Percentiles rank a stretch among this genome's conserved stretches.
These are phyloP conservation scores for Dromococcyx pavoninus DNA, from an alignment of 2,797 vertebrate species.

Conservation along the genomic window DNA sequence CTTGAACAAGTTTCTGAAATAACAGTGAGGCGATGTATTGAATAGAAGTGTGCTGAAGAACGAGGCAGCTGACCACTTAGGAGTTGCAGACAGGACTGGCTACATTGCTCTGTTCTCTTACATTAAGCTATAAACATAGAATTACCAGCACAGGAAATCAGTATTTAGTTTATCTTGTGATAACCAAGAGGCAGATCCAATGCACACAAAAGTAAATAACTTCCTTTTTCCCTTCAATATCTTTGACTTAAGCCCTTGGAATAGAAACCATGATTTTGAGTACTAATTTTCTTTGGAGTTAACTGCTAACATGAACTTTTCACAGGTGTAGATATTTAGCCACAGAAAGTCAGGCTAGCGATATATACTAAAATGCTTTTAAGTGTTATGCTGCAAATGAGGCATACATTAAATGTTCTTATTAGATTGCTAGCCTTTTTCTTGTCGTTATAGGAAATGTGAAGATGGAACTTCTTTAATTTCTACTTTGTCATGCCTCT, in stretches of 20 bases:
- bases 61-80: background rate
- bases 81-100: background rate
- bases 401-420: background rate
- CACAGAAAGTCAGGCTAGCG: background rate
- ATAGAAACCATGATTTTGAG: background rate
- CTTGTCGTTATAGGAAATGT: background rate
- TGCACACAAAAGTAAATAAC: background rate
- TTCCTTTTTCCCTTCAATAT: background rate
- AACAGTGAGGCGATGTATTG: background rate
- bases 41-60: background rate
- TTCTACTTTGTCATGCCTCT: background rate
- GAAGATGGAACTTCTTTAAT: background rate
- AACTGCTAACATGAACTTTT: background rate
- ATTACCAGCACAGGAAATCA: background rate
- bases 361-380: background rate
- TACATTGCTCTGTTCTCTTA: background rate
- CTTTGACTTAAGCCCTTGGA: background rate
- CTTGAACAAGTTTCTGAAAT: background rate
- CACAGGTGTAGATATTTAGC: background rate
- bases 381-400: background rate
- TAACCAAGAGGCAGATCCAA: background rate
- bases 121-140: background rate
- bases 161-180: background rate
- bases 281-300: background rate
- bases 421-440: background rate